These are phyloP conservation scores for Scopus umbretta DNA, from an alignment of 2,113 vertebrate genomes.

Conservation along the genomic window DNA sequence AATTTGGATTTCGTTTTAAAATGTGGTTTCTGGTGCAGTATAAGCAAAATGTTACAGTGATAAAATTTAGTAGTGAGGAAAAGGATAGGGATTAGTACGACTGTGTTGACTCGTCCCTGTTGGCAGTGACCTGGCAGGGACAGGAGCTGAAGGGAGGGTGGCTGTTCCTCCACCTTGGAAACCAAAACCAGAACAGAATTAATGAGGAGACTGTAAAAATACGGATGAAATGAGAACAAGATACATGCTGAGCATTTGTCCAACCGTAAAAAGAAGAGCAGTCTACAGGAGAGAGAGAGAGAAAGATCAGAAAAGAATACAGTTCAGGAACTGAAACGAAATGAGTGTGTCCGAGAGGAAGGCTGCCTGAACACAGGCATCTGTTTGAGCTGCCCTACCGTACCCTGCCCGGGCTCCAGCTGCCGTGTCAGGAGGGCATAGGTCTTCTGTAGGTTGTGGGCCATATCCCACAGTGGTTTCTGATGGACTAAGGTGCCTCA, in stretches of 20 bases:
- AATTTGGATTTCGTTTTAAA: not conserved
- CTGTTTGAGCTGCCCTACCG: not conserved
- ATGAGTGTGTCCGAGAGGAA: not conserved
- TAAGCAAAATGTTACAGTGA: not conserved
- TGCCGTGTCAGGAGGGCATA: not conserved
- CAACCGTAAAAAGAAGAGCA: not conserved
- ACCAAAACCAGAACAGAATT: not conserved
- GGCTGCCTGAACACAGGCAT: no score
- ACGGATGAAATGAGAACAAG: not conserved
- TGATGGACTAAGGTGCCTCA: not conserved
- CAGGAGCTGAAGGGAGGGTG: not conserved
- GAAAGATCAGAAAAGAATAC: not conserved
- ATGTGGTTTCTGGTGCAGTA: rapidly evolving
- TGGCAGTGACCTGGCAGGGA: not conserved
- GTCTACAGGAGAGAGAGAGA: no score
- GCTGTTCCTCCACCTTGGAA: not conserved
- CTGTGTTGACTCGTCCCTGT: not conserved
- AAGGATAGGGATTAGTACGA: rapidly evolving
- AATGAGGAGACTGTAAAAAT: not conserved
- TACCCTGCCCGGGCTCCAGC: not conserved
- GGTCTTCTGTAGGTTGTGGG: not conserved
- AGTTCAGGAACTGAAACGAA: not conserved
- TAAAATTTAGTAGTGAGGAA: not conserved
- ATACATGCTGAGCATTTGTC: not conserved
- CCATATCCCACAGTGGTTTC: not conserved